Percentiles rank a stretch among this genome's conserved stretches.
Evolutionary conservation across 2,113 vertebrate species (phyloP).

Genomic region (Geococcyx californianus): DNA sequence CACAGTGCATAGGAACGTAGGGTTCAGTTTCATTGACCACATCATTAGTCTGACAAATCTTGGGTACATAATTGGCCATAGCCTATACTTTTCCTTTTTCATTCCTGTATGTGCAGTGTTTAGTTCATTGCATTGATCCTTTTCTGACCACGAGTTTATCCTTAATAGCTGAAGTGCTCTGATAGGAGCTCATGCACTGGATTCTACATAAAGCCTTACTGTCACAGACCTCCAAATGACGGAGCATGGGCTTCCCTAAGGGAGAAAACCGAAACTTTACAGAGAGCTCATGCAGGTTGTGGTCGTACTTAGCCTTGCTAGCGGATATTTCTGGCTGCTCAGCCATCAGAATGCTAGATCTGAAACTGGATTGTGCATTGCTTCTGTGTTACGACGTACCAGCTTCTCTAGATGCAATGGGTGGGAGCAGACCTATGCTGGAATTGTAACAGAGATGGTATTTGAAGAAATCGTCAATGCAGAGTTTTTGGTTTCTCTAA

Average conservation of each 20-base stretch:
- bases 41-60: background rate
- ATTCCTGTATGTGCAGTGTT: background rate
- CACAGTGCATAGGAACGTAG: background rate
- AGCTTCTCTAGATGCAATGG: background rate
- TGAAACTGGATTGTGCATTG: background rate
- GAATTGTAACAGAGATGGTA: background rate
- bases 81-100: background rate
- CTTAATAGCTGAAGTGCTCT: background rate
- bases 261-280: background rate
- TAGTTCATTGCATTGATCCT: background rate
- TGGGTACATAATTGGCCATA: background rate
- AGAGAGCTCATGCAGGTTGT: background rate
- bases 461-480: background rate
- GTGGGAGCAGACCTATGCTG: background rate
- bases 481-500: background rate
- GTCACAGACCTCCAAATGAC: background rate
- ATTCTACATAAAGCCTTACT: background rate
- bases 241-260: background rate
- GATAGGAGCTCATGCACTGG: background rate
- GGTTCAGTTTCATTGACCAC: background rate
- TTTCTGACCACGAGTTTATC: background rate
- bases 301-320: background rate
- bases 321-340: background rate
- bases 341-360: background rate
- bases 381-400: background rate